Conservation (phyloP, 2,797 vertebrate species). For the Tokudaia muenninki region DNA sequence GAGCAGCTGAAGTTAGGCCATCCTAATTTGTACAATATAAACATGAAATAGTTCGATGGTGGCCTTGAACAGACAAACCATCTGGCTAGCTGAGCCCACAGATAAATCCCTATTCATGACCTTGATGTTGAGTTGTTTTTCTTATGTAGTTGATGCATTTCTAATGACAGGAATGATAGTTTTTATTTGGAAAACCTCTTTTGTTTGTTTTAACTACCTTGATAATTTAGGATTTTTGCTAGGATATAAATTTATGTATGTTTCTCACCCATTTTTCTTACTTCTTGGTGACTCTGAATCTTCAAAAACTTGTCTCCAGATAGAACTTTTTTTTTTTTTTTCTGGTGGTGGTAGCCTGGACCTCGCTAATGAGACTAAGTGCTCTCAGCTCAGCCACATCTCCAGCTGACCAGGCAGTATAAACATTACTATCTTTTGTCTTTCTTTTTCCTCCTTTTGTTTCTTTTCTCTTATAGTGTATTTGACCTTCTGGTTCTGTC, state of each 20-base stretch:
- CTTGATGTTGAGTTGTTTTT: background rate
- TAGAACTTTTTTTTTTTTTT: background rate
- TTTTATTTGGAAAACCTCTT: background rate
- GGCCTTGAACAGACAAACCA: background rate
- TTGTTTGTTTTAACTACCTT: background rate
- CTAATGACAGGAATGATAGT: background rate
- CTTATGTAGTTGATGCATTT: background rate
- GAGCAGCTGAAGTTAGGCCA: background rate
- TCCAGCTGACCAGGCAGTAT: background rate
- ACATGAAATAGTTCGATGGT: background rate
- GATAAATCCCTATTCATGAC: background rate
- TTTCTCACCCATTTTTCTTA: background rate
- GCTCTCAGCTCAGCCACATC: background rate
- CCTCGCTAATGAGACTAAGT: background rate
- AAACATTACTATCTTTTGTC: background rate
- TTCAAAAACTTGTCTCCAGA: background rate
- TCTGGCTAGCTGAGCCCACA: background rate
- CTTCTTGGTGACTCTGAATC: background rate
- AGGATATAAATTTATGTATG: background rate
- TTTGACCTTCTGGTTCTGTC: background rate
- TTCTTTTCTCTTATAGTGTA: background rate
- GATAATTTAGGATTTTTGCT: background rate
- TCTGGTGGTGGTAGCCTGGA: background rate
- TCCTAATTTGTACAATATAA: background rate
- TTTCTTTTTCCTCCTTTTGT: background rate